phyloP scores from a whole-genome alignment of 2,888 invertebrate genomes.

The Conomelus anceps region DNA sequence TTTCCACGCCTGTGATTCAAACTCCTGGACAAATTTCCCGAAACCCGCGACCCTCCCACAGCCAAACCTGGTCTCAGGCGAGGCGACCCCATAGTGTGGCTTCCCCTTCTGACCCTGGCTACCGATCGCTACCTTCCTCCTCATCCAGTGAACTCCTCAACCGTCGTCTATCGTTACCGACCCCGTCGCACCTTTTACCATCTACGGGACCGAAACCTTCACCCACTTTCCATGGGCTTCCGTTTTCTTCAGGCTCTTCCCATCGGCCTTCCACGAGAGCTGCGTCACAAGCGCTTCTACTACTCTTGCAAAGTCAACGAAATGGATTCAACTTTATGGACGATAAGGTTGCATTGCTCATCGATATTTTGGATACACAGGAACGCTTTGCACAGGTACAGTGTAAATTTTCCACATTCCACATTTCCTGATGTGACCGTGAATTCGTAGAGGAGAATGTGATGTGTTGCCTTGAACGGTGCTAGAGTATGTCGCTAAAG shows the following conservation, averaged over 20 bases:
- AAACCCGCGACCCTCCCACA: slow-evolving; percentile 23
- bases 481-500: background rate
- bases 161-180: slow-evolving; percentile 45
- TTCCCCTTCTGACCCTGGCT: slow-evolving; percentile 48
- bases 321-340: slow-evolving; percentile 71
- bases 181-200: slow-evolving; percentile 45
- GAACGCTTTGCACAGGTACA: slow-evolving; percentile 72
- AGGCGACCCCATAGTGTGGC: slow-evolving; percentile 59
- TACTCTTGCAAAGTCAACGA: slow-evolving; percentile 59
- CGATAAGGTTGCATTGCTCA: slow-evolving; percentile 69
- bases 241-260: slow-evolving; percentile 45
- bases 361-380: slow-evolving; percentile 76
- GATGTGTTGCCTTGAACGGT: background rate
- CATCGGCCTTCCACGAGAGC: slow-evolving; percentile 39
- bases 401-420: background rate
- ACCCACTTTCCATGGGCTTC: slow-evolving; percentile 54
- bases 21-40: slow-evolving; percentile 26
- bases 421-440: background rate
- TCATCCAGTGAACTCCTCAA: slow-evolving; percentile 36
- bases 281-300: slow-evolving; percentile 61
- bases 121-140: slow-evolving; percentile 52
- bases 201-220: slow-evolving; percentile 50
- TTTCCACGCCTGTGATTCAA: slow-evolving; percentile 36
- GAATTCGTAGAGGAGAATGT: background rate
- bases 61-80: slow-evolving; percentile 9